A percentile compares a stretch with the other conserved stretches of the same genome.
phyloP scores from a whole-genome alignment of 2,113 vertebrate genomes.

The Spea bombifrons region DNA sequence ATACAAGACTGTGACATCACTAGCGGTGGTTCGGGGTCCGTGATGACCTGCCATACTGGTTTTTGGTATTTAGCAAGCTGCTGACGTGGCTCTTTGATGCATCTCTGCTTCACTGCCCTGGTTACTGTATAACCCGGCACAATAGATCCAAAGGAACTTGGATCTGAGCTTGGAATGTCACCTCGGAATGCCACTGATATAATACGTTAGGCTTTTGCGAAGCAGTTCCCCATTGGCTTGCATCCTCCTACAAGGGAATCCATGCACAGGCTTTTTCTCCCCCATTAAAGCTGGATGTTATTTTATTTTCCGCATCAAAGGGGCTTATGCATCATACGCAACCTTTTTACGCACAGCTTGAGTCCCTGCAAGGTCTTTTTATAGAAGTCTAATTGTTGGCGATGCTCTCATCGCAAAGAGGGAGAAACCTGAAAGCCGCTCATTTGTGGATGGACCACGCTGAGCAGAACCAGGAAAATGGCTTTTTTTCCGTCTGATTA shows the following conservation, averaged over 20 bases:
- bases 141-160: constrained; percentile 8
- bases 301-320: constrained; percentile 22
- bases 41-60: constrained; percentile 55
- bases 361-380: constrained; percentile 18
- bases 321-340: not conserved
- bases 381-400: constrained; percentile 25
- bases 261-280: not conserved
- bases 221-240: not conserved
- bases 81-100: constrained; percentile 6
- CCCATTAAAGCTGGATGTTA: not conserved
- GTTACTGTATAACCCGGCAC: not conserved
- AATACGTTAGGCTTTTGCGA: not conserved
- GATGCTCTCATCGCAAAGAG: constrained; percentile 1
- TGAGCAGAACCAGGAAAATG: not conserved
- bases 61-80: not conserved
- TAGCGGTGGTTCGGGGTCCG: constrained; percentile 54
- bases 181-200: not conserved
- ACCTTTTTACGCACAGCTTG: not conserved
- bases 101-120: constrained; percentile 14
- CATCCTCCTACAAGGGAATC: not conserved
- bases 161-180: not conserved
- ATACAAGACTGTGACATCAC: constrained; percentile 50
- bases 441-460: not conserved
- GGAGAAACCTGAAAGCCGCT: not conserved
- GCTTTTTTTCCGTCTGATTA: constrained; percentile 9